Percentiles rank a stretch among this genome's conserved stretches.
These are phyloP conservation scores for Antheraea assamensis DNA, from an alignment of 2,888 invertebrate genomes.

Conservation along the genomic window DNA sequence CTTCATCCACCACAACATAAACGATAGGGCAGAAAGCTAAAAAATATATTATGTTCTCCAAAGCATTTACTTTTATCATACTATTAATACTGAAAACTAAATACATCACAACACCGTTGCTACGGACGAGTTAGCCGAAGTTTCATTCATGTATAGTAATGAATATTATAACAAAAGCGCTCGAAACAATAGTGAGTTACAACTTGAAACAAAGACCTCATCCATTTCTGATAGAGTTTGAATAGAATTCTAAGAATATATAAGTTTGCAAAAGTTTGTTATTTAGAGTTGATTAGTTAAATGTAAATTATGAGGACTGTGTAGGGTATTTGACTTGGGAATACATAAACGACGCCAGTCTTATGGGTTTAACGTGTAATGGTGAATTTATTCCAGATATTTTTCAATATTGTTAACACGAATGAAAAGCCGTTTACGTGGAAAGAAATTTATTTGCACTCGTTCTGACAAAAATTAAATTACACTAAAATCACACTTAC, in stretches of 20 bases:
- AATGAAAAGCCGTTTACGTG: too few relatives aligned
- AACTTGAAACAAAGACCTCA: slow-evolving; percentile 4
- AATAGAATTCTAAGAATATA: slow-evolving; percentile 10
- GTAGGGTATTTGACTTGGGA: background rate
- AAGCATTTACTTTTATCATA: background rate
- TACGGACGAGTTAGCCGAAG: background rate
- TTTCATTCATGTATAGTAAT: slow-evolving; percentile 3
- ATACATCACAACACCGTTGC: background rate
- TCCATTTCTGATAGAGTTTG: background rate
- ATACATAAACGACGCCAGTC: background rate
- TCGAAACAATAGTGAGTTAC: slow-evolving; percentile 29
- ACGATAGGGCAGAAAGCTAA: background rate
- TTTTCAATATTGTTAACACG: background rate
- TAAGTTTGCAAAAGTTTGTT: background rate
- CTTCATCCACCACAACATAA: background rate
- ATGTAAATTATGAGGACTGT: background rate
- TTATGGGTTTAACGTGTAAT: background rate
- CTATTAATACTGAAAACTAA: background rate
- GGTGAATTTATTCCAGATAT: background rate
- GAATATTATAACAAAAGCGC: slow-evolving; percentile 1
- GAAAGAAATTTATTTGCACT: too few relatives aligned
- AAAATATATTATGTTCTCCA: background rate
- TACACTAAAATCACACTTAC: too few relatives aligned
- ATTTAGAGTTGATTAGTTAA: background rate
- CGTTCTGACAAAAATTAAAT: too few relatives aligned